These are phyloP conservation scores for Scleropages formosus DNA, from an alignment of 2,797 vertebrate genomes.

Conservation along the genomic window DNA sequence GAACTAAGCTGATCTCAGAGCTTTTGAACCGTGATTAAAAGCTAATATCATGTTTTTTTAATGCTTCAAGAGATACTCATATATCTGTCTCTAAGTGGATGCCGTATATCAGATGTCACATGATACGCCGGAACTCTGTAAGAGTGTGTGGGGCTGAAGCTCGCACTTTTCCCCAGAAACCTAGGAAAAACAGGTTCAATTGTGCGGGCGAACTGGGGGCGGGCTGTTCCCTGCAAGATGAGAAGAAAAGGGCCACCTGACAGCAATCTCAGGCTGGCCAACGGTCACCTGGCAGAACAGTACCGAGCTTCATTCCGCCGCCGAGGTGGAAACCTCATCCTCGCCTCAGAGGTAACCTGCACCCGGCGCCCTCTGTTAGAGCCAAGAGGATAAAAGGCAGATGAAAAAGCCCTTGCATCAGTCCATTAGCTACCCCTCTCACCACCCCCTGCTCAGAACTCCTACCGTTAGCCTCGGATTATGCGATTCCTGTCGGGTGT, in stretches of 20 bases:
- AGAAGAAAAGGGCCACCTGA: constrained; percentile 41
- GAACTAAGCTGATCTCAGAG: too few relatives aligned
- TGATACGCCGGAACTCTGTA: constrained; percentile 5
- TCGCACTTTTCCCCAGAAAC: constrained; percentile 11
- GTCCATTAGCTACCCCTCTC: constrained; percentile 36
- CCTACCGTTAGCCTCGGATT: constrained; percentile 41
- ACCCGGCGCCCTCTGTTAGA: constrained; percentile 26
- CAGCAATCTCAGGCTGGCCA: constrained; percentile 35
- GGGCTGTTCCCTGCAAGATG: constrained; percentile 36
- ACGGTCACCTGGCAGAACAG: constrained; percentile 39
- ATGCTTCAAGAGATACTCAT: too few relatives aligned
- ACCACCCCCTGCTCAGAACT: constrained; percentile 11
- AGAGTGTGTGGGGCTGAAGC: neutral
- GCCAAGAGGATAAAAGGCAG: constrained; percentile 32
- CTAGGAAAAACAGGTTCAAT: constrained; percentile 1
- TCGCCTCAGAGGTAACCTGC: constrained; percentile 26
- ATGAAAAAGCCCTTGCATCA: constrained; percentile 28
- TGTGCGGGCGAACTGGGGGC: constrained; percentile 23
- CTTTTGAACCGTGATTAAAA: too few relatives aligned
- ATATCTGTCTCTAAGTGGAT: too few relatives aligned
- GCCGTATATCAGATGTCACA: neutral
- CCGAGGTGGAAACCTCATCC: constrained; percentile 29
- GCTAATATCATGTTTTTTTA: too few relatives aligned
- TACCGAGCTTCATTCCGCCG: constrained; percentile 30
- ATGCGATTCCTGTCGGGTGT: constrained; percentile 36